Evolutionary conservation across 2,797 vertebrate genomes (phyloP).

Genomic region (Sylvilagus floridanus): DNA sequence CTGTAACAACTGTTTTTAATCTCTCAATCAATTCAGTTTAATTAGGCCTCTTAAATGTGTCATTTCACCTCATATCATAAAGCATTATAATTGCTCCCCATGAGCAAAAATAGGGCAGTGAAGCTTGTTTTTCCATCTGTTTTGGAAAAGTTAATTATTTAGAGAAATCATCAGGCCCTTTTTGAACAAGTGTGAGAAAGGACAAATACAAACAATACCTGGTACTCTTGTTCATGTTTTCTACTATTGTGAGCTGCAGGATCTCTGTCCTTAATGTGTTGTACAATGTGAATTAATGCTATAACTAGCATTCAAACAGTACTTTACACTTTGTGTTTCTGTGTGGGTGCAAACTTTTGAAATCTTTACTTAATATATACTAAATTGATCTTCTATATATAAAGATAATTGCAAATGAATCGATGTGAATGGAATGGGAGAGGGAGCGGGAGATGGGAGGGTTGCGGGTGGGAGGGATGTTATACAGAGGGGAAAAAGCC

Average conservation of each 20-base stretch:
- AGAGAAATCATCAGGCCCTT: neutral
- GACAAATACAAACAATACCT: neutral
- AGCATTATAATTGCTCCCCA: neutral
- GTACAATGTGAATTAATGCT: no score
- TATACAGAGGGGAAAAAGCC: no score
- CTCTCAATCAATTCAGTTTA: constrained; percentile 4
- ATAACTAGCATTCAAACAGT: no score
- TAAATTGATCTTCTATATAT: no score
- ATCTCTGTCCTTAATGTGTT: no score
- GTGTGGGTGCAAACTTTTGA: no score
- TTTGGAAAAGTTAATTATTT: neutral
- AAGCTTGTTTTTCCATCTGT: neutral
- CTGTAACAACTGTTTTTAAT: neutral
- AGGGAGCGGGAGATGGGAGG: no score
- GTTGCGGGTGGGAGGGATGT: no score
- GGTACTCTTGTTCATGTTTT: neutral
- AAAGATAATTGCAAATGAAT: no score
- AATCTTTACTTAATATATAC: no score
- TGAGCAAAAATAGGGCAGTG: neutral
- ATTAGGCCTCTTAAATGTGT: neutral
- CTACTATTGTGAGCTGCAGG: neutral
- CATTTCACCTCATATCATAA: neutral
- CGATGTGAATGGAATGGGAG: no score
- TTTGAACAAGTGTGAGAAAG: neutral
- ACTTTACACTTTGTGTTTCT: no score